phyloP scores from a whole-genome alignment of 2,888 invertebrate genomes.

The Drosophila rellima region DNA sequence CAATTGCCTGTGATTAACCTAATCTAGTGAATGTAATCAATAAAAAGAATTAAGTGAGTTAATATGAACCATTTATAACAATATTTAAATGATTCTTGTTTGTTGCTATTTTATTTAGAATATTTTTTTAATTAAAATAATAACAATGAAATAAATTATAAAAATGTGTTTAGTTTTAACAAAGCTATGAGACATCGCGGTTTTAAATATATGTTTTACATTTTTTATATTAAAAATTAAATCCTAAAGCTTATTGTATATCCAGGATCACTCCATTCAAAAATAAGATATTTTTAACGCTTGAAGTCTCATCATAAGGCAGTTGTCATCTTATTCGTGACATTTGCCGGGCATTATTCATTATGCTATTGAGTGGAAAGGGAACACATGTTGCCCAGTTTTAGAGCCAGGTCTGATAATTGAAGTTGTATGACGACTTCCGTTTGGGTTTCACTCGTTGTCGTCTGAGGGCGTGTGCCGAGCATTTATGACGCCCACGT shows the following conservation, averaged over 20 bases:
- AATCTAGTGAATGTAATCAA: not conserved
- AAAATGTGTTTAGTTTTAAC: too few relatives aligned
- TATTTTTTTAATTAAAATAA: too few relatives aligned
- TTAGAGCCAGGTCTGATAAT: conserved; percentile 11
- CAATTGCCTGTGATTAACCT: conserved; percentile 10
- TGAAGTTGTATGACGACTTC: conserved; percentile 33
- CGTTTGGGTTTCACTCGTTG: conserved; percentile 15
- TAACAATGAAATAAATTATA: too few relatives aligned
- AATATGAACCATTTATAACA: not conserved
- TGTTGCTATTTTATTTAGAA: too few relatives aligned
- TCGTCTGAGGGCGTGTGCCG: conserved; percentile 26
- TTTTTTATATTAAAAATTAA: too few relatives aligned
- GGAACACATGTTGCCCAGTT: conserved; percentile 19
- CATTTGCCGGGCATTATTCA: conserved; percentile 17
- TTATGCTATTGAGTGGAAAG: not conserved
- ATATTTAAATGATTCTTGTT: too few relatives aligned
- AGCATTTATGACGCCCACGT: conserved; percentile 21
- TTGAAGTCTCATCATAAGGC: not conserved
- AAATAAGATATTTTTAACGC: too few relatives aligned
- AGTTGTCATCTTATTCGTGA: not conserved
- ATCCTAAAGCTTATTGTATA: too few relatives aligned
- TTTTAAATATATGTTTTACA: too few relatives aligned
- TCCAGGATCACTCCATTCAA: too few relatives aligned
- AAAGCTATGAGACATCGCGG: too few relatives aligned
- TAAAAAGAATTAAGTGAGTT: not conserved